Evolutionary conservation across 2,888 invertebrate species (phyloP).

Genomic region (Dryocosmus kuriphilus): DNA sequence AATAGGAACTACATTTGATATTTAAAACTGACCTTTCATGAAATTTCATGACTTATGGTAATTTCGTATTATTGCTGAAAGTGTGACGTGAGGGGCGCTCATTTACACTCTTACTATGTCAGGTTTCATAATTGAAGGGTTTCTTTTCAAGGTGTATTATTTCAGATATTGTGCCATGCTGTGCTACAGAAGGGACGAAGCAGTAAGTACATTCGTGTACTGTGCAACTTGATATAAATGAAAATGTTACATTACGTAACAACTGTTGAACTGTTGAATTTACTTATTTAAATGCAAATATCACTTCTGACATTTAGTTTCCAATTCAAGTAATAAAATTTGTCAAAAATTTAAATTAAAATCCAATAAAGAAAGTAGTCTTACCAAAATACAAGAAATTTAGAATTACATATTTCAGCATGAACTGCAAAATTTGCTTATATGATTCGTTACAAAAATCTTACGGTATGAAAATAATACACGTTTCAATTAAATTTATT

Average conservation of each 20-base stretch:
- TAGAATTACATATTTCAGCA: too few species aligned
- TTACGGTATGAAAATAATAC: too few species aligned
- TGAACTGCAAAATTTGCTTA: too few species aligned
- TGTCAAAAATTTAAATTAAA: too few species aligned
- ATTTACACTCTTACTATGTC: conserved; percentile 23
- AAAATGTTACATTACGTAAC: conserved; percentile 5
- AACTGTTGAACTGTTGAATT: conserved; percentile 16
- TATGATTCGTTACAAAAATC: too few species aligned
- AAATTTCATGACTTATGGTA: background rate
- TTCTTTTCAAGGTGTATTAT: conserved; percentile 27
- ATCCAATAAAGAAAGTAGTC: too few species aligned
- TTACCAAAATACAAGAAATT: too few species aligned
- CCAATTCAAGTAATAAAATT: too few species aligned
- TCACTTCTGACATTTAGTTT: background rate
- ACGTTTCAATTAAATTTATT: too few species aligned
- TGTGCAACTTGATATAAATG: conserved; percentile 12
- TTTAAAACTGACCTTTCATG: conserved; percentile 1
- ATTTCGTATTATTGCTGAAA: conserved; percentile 3
- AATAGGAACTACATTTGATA: background rate
- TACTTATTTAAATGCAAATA: background rate
- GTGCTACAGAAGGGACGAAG: background rate
- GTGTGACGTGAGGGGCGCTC: background rate
- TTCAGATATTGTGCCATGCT: conserved; percentile 4
- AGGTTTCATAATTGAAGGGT: conserved; percentile 32
- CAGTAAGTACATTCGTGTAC: conserved; percentile 6